Conservation (phyloP, 2,113 vertebrate genomes). For the Hyaena hyaena region DNA sequence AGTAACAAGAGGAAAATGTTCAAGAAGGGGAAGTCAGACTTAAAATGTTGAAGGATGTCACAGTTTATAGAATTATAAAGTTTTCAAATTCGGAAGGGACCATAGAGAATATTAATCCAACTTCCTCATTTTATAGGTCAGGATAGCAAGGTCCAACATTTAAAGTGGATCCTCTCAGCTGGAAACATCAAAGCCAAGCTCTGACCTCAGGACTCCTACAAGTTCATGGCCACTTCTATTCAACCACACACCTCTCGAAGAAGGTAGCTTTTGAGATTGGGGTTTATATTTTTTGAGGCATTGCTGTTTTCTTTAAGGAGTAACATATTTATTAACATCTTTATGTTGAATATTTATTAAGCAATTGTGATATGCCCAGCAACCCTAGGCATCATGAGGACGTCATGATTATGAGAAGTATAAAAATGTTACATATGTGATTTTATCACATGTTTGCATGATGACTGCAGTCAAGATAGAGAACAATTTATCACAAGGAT, state of each 20-base stretch:
- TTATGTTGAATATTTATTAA: background rate
- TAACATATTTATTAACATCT: no score
- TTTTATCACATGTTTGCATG: background rate
- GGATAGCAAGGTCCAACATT: background rate
- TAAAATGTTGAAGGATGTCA: background rate
- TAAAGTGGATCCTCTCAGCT: background rate
- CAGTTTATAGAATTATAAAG: background rate
- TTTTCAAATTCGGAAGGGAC: background rate
- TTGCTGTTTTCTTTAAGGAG: background rate
- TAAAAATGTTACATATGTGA: background rate
- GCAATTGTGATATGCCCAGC: background rate
- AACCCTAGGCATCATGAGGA: no score
- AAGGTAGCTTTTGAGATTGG: rapidly evolving
- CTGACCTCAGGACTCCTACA: background rate
- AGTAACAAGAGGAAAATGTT: background rate
- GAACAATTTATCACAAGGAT: background rate
- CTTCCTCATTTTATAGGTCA: background rate
- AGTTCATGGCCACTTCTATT: background rate
- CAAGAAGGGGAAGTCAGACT: background rate
- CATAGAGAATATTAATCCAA: background rate
- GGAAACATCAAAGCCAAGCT: background rate
- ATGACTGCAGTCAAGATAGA: background rate
- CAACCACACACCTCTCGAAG: background rate
- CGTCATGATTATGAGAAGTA: background rate
- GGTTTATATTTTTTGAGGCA: background rate